Evolutionary conservation across 92 coral and sea anemone genomes (phyloP), one percentile per base, ranked within the genome.

Genomic region (Pocillopora meandrina): DNA sequence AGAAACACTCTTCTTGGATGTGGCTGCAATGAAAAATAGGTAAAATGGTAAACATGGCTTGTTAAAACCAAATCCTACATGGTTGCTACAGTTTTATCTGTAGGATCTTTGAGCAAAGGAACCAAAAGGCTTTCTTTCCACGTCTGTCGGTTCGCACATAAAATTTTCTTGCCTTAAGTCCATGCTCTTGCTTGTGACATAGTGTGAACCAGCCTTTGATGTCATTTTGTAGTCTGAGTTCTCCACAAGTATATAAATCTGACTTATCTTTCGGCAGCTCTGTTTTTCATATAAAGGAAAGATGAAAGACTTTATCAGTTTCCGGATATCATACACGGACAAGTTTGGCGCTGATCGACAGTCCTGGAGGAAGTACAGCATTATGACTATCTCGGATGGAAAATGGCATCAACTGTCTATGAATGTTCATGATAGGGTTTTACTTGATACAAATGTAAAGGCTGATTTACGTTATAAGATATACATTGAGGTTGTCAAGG

Each of bases 231-330:
- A 19, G 19, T 12, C 1, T 47, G 10, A 19, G 16, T 35, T 2
- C 31, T 15, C 56, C 2, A 26, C 11, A 8, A 17, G 12, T 72
- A 19, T 17, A 2, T 42, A 21, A 10, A 11, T 19, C 6, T 33
- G 12, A 56, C 33, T 81, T 23, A 0, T 36, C 59, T 69, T 13
- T 65, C 79, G 76, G 19, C 81, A 95, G 98, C 84, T 95, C 9
- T 95, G 98, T 72, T 92, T 92, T 68, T 93, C 98, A 15, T 90
- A 90, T 88, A 87, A 82, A 63, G 98, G 98, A 23, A 67, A 49
- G 21, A 72, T 64, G 69, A 82, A 81, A 52, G 79, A 80, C 74
- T 71, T 63, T 77, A 76, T 92, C 59, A 84, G 74, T 66, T 87
- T 84, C 82, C 77, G 69, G 65, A 80, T 95, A 57, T 92, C 92